Evolutionary conservation across 2,888 invertebrate genomes (phyloP).

Genomic region (Ceriagrion tenellum): DNA sequence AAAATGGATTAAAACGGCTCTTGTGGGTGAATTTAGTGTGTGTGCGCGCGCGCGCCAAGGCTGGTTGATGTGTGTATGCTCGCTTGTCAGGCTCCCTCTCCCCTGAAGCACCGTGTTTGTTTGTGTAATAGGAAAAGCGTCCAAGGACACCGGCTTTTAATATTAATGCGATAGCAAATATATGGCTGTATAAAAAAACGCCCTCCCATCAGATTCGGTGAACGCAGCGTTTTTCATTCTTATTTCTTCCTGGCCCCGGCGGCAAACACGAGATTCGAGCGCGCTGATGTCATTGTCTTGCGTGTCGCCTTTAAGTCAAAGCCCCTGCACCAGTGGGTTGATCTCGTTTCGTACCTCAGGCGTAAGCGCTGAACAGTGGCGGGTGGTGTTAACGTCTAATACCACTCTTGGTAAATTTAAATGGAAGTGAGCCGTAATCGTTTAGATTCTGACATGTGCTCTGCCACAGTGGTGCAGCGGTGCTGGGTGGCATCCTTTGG

Average conservation of each 20-base stretch:
- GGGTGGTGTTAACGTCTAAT: too few relatives aligned
- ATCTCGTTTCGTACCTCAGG: too few relatives aligned
- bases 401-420: too few relatives aligned
- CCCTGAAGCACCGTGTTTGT: background rate
- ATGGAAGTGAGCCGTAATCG: too few relatives aligned
- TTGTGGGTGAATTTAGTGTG: background rate
- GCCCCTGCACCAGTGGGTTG: too few relatives aligned
- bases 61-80: background rate
- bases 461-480: too few relatives aligned
- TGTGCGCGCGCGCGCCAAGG: background rate
- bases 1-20: constrained; percentile 14
- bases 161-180: constrained; percentile 8
- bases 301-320: background rate
- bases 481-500: too few relatives aligned
- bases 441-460: too few relatives aligned
- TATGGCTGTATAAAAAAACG: background rate
- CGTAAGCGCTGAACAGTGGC: too few relatives aligned
- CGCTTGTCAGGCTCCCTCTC: background rate
- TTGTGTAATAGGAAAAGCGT: background rate
- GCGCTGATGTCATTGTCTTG: background rate
- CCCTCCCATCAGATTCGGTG: background rate
- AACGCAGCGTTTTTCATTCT: background rate
- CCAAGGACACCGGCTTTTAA: constrained; percentile 8
- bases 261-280: background rate
- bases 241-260: background rate